Conservation (phyloP, 2,888 invertebrate species). For the Andrena hattorfiana region DNA sequence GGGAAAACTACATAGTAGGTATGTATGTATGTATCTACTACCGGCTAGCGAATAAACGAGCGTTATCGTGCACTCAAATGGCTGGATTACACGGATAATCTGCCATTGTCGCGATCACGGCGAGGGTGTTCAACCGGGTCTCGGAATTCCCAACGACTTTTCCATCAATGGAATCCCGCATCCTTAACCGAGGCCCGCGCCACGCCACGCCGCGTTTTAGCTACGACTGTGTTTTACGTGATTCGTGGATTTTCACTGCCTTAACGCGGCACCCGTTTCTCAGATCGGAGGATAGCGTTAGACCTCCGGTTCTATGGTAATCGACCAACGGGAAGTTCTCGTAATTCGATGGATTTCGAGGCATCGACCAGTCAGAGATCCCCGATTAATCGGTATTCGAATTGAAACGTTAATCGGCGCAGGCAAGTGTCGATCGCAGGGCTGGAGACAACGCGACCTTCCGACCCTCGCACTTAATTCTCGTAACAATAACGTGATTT, state of each 20-base stretch:
- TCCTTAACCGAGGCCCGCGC: not conserved
- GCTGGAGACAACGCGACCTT: not conserved
- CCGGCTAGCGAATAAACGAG: not conserved
- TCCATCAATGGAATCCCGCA: slow-evolving; percentile 3
- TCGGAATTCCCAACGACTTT: slow-evolving; percentile 5
- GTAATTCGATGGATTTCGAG: too few species aligned
- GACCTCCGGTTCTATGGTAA: too few species aligned
- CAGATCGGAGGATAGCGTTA: too few species aligned
- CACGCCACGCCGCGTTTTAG: too few species aligned
- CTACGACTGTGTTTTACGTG: slow-evolving; percentile 32
- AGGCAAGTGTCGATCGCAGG: not conserved
- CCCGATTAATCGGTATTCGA: not conserved
- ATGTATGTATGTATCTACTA: not conserved
- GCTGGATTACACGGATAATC: slow-evolving; percentile 19
- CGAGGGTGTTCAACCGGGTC: slow-evolving; percentile 3
- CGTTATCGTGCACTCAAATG: slow-evolving; percentile 9
- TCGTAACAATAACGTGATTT: slow-evolving; percentile 24
- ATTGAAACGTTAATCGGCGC: not conserved
- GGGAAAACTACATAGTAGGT: not conserved
- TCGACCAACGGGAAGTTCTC: too few species aligned
- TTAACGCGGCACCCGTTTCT: too few species aligned
- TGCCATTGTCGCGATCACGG: slow-evolving; percentile 3
- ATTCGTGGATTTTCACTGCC: slow-evolving; percentile 9
- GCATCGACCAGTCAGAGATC: not conserved
- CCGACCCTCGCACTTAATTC: slow-evolving; percentile 1